A percentile compares a stretch with the other conserved stretches of the same genome.
Evolutionary conservation across 1,140 invertebrate species (phyloP).

Genomic region (Pseudomyrmex dendroicus): DNA sequence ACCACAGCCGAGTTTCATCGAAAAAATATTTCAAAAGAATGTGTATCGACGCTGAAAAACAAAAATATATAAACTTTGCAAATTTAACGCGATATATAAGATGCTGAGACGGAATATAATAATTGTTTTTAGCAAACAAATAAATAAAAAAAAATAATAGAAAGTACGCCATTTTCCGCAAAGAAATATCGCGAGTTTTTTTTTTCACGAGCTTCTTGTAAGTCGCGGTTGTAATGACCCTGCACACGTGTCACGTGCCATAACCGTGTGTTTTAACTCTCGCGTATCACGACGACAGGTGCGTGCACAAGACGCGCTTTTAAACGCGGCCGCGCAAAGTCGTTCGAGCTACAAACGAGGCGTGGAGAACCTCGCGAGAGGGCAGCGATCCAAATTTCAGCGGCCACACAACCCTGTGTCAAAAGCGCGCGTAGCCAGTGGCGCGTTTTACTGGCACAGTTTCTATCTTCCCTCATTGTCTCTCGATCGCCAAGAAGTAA

Average conservation of each 20-base stretch:
- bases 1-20: not conserved
- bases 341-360: constrained; percentile 32
- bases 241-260: constrained; percentile 22
- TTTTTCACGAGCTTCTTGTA: not conserved
- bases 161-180: not conserved
- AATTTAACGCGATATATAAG: not conserved
- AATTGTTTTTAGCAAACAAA: not conserved
- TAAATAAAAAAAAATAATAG: not conserved
- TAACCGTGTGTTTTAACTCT: constrained; percentile 31
- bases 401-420: not conserved
- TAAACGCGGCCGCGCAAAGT: constrained; percentile 30
- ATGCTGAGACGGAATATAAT: not conserved
- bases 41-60: constrained; percentile 2
- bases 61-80: not conserved
- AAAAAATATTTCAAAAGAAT: not conserved
- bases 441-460: not conserved
- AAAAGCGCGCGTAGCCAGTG: not conserved
- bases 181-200: not conserved
- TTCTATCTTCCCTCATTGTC: not conserved
- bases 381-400: constrained; percentile 55
- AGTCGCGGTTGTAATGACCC: constrained; percentile 6
- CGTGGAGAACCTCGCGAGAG: constrained; percentile 21
- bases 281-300: constrained; percentile 19
- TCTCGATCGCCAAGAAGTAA: not conserved
- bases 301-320: constrained; percentile 47